A percentile compares a stretch with the other conserved stretches of the same genome.
phyloP scores from a whole-genome alignment of 2,113 vertebrate genomes.

The Mormoops blainvillei region DNA sequence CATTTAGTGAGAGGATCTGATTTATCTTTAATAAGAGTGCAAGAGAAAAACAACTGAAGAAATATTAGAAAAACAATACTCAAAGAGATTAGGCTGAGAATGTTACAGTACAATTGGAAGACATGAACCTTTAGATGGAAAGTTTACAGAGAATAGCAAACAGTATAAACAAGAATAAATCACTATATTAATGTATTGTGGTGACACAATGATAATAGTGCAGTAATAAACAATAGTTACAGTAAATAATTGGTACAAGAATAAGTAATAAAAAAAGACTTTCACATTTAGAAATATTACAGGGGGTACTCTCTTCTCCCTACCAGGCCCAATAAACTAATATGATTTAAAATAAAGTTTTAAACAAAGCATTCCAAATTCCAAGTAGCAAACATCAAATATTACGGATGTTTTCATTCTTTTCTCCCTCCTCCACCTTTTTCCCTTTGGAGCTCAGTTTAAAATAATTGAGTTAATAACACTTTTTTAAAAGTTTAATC shows the following conservation, averaged over 20 bases:
- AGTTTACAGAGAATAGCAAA: background rate
- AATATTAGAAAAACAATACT: background rate
- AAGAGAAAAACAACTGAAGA: background rate
- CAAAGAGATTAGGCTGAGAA: background rate
- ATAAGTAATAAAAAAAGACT: background rate
- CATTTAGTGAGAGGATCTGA: background rate
- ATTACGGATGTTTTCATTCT: background rate
- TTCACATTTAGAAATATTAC: background rate
- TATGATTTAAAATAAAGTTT: background rate
- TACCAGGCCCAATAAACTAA: background rate
- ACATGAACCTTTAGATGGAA: background rate
- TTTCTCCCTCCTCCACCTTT: fast-evolving
- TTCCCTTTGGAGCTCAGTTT: background rate
- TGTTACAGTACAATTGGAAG: background rate
- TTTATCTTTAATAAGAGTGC: background rate
- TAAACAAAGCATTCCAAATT: constrained; percentile 14
- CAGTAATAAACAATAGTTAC: background rate
- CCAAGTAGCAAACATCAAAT: background rate
- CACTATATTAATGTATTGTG: background rate
- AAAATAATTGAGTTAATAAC: background rate
- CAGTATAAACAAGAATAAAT: background rate
- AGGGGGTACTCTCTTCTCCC: background rate
- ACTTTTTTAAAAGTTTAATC: background rate
- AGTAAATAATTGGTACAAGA: background rate
- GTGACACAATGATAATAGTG: background rate